Evolutionary conservation across 37 sponge, comb jelly and placozoan species (phyloP).

Genomic region (Diacarnus erythraeanus): DNA sequence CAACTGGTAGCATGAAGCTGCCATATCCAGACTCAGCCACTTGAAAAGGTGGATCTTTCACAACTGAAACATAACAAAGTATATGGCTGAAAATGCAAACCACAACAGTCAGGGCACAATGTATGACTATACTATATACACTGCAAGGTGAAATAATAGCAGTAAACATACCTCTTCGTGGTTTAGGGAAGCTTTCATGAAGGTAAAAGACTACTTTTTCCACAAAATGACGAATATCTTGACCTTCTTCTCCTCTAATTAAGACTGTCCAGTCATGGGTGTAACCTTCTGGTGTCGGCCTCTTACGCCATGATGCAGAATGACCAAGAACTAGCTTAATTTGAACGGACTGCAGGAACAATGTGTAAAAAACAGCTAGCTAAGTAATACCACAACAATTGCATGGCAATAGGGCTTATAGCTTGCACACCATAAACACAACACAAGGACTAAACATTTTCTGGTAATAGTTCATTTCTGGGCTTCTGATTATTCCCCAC

Average conservation of each 20-base stretch:
- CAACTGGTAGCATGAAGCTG: conserved; percentile 88
- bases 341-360: conserved; percentile 58
- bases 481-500: conserved; percentile 14
- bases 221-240: conserved; percentile 87
- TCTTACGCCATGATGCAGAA: conserved; percentile 87
- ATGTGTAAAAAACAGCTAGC: background rate
- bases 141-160: no score
- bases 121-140: background rate
- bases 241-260: conserved; percentile 89
- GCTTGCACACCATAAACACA: no score
- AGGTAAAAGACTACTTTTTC: conserved; percentile 96
- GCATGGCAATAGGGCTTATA: no score
- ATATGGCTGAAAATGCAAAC: no score
- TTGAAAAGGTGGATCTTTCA: conserved; percentile 96
- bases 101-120: background rate
- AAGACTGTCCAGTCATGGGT: conserved; percentile 97
- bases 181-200: conserved; percentile 92
- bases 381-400: background rate
- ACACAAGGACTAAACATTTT: background rate
- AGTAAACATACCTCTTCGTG: conserved; percentile 80
- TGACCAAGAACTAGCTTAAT: conserved; percentile 93
- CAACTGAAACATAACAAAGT: conserved; percentile 41
- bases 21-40: conserved; percentile 97
- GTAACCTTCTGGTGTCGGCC: conserved; percentile 86
- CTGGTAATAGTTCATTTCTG: background rate